Evolutionary conservation across 2,113 vertebrate species (phyloP).

Genomic region (Rhegmatorhina hoffmannsi): DNA sequence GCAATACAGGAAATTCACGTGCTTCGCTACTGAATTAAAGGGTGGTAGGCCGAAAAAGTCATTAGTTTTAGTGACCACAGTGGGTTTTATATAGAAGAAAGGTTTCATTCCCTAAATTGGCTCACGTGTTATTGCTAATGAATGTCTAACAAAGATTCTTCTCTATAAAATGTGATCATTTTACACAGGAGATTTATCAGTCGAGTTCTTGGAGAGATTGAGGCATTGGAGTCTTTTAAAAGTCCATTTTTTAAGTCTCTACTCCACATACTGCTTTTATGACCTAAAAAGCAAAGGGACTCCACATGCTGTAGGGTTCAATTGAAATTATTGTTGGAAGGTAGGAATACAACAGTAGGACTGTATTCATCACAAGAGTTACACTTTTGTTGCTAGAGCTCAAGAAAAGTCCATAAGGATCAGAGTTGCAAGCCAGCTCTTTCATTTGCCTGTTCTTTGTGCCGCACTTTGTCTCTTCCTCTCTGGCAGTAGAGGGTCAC

Average conservation of each 20-base stretch:
- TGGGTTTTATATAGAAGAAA: constrained; percentile 66
- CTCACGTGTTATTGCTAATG: constrained; percentile 69
- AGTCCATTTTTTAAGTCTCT: constrained; percentile 69
- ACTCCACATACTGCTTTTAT: constrained; percentile 71
- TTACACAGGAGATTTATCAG: constrained; percentile 73
- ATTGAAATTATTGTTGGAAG: constrained; percentile 74
- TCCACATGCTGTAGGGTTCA: constrained; percentile 72
- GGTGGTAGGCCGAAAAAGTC: constrained; percentile 55
- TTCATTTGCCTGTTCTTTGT: constrained; percentile 68
- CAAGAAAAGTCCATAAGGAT: constrained; percentile 68
- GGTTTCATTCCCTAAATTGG: constrained; percentile 68
- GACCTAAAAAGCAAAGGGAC: constrained; percentile 75
- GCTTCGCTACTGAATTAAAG: constrained; percentile 51
- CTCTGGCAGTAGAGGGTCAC: constrained; percentile 56
- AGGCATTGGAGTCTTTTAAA: constrained; percentile 73
- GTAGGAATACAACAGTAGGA: constrained; percentile 72
- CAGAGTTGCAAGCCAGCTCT: constrained; percentile 65
- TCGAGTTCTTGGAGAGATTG: constrained; percentile 66
- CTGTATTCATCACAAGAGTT: constrained; percentile 71
- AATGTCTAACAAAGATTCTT: constrained; percentile 71
- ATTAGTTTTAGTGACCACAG: constrained; percentile 69
- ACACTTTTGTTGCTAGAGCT: constrained; percentile 66
- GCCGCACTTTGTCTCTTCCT: constrained; percentile 61
- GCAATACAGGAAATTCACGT: constrained; percentile 44
- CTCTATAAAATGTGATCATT: constrained; percentile 73